A percentile compares a stretch with the other conserved stretches of the same genome.
These are phyloP conservation scores for Amyelois transitella DNA, from an alignment of 1,140 invertebrate genomes.

Conservation along the genomic window DNA sequence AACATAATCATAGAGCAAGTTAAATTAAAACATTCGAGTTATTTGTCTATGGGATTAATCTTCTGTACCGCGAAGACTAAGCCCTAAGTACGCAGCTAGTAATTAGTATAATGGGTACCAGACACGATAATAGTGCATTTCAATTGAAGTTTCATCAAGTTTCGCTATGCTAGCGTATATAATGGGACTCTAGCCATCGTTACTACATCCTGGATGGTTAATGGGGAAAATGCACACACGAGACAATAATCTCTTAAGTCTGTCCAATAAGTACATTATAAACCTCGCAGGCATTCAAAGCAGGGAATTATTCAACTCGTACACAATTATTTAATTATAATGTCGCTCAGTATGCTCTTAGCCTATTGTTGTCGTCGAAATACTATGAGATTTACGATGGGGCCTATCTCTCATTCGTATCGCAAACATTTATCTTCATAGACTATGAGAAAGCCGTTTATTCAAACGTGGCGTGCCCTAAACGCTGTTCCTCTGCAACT, in stretches of 20 bases:
- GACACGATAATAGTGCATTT: background rate
- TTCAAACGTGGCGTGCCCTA: background rate
- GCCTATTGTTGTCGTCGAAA: slow-evolving; percentile 41
- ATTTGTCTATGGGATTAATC: background rate
- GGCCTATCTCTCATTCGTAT: slow-evolving; percentile 33
- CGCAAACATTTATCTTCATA: slow-evolving; percentile 8
- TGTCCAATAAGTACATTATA: background rate
- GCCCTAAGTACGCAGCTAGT: background rate
- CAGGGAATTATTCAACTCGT: background rate
- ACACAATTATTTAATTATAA: slow-evolving; percentile 4
- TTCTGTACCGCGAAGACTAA: background rate
- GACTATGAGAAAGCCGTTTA: slow-evolving; percentile 18
- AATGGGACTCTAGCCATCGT: background rate
- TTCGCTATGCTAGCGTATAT: background rate
- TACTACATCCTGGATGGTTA: slow-evolving; percentile 4
- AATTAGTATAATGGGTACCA: background rate
- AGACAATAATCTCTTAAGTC: slow-evolving; percentile 3
- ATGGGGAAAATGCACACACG: slow-evolving; percentile 1
- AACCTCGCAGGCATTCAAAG: background rate
- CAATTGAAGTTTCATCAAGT: background rate
- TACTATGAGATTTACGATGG: slow-evolving; percentile 43
- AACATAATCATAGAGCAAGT: background rate
- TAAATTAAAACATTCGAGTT: background rate
- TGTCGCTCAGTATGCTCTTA: background rate
- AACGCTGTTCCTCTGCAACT: background rate